phyloP scores from a whole-genome alignment of 2,888 invertebrate genomes.

The Drosophila mulleri region DNA sequence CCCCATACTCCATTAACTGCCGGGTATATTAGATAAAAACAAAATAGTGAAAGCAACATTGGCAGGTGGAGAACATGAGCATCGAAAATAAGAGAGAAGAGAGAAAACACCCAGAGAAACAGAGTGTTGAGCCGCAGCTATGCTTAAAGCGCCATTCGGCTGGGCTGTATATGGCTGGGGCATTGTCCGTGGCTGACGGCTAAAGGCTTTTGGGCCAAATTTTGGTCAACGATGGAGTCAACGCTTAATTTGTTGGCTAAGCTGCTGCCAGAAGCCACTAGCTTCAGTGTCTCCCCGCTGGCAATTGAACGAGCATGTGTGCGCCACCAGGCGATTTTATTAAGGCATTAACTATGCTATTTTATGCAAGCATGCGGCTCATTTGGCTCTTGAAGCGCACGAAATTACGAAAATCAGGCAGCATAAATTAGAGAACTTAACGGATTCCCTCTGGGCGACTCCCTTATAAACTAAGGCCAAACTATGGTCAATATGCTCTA shows the following conservation, averaged over 20 bases:
- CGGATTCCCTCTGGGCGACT: not conserved
- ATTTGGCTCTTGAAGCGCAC: constrained; percentile 29
- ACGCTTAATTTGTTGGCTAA: constrained; percentile 70
- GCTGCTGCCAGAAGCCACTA: constrained; percentile 22
- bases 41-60: constrained; percentile 30
- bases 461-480: not conserved
- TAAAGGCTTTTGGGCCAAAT: constrained; percentile 8
- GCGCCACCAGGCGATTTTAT: constrained; percentile 57
- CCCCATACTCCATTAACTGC: not conserved
- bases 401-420: constrained; percentile 14
- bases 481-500: not conserved
- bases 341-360: constrained; percentile 72
- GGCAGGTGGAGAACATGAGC: constrained; percentile 42
- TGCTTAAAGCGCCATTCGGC: constrained; percentile 62
- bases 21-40: constrained; percentile 34
- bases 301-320: not conserved
- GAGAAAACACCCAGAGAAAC: not conserved
- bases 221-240: constrained; percentile 32
- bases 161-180: constrained; percentile 25
- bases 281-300: constrained; percentile 16
- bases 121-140: constrained; percentile 49
- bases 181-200: constrained; percentile 15
- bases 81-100: not conserved
- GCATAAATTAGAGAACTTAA: constrained; percentile 28
- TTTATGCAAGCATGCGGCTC: constrained; percentile 56